Conservation (phyloP, 2,888 invertebrate species). For the Atherix ibis region DNA sequence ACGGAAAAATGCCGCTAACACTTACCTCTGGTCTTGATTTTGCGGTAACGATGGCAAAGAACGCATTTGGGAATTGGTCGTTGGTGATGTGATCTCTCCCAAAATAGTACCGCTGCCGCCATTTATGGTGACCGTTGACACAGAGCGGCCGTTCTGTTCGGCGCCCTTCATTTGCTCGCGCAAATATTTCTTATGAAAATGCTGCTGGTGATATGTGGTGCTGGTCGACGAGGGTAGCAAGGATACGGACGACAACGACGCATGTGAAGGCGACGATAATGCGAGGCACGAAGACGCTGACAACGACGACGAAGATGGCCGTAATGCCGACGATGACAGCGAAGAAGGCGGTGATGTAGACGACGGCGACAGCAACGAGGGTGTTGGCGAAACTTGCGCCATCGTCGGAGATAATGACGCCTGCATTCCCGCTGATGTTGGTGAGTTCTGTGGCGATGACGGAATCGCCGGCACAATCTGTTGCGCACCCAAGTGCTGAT, state of each 20-base stretch:
- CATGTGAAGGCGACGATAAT: constrained; percentile 16
- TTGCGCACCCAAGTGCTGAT: too few relatives aligned
- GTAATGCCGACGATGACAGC: constrained; percentile 3
- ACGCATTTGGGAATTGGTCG: too few relatives aligned
- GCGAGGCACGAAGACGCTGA: constrained; percentile 11
- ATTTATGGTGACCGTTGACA: too few relatives aligned
- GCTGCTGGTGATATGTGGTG: constrained; percentile 14
- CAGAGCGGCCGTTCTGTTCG: too few relatives aligned
- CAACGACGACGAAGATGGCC: constrained; percentile 9
- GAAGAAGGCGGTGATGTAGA: constrained; percentile 29
- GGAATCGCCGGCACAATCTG: constrained; percentile 4
- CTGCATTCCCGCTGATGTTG: constrained; percentile 6
- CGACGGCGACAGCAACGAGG: constrained; percentile 30
- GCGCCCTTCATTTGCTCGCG: constrained; percentile 32
- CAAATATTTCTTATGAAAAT: constrained; percentile 33
- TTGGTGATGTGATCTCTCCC: too few relatives aligned
- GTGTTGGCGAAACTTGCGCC: too few relatives aligned
- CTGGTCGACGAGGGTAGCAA: constrained; percentile 6
- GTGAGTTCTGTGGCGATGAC: constrained; percentile 8
- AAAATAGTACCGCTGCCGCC: not conserved
- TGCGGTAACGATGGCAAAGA: too few relatives aligned
- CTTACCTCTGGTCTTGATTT: too few relatives aligned
- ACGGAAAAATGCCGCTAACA: too few relatives aligned
- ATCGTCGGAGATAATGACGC: constrained; percentile 23
- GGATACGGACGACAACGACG: constrained; percentile 14